A percentile compares a stretch with the other conserved stretches of the same genome.
Conservation (phyloP, 2,113 vertebrate species). For the Siniperca chuatsi region DNA sequence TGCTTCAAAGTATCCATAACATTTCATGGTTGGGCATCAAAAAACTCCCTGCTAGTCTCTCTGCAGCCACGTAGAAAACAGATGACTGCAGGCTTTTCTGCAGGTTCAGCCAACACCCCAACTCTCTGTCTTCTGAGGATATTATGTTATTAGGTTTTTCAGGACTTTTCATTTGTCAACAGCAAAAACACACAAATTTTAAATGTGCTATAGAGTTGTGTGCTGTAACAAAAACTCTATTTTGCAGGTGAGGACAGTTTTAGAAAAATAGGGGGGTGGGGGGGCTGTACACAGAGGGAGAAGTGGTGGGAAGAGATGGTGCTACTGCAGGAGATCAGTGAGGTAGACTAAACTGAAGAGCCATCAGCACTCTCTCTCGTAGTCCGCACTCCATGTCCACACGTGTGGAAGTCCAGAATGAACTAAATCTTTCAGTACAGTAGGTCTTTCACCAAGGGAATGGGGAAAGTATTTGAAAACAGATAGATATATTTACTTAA, state of each 20-base stretch:
- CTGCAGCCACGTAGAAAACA: constrained; percentile 48
- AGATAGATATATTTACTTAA: constrained; percentile 75
- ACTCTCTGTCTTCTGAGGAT: background rate
- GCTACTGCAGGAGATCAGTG: constrained; percentile 34
- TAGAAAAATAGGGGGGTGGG: constrained; percentile 34
- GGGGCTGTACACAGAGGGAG: constrained; percentile 6
- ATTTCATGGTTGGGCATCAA: constrained; percentile 20
- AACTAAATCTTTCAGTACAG: constrained; percentile 76
- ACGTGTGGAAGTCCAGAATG: constrained; percentile 48
- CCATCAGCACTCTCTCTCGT: constrained; percentile 34
- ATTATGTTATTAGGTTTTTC: constrained; percentile 28
- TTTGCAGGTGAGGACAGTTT: constrained; percentile 45
- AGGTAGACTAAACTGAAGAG: constrained; percentile 27
- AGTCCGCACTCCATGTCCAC: constrained; percentile 27
- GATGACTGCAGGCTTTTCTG: constrained; percentile 68
- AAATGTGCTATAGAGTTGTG: constrained; percentile 42
- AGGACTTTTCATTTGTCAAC: constrained; percentile 47
- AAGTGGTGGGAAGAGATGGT: constrained; percentile 29
- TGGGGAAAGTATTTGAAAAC: constrained; percentile 49
- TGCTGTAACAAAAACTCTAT: constrained; percentile 26
- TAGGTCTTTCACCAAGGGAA: constrained; percentile 42
- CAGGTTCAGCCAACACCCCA: constrained; percentile 12
- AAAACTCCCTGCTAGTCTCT: background rate
- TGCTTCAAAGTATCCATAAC: constrained; percentile 27
- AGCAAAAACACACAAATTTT: constrained; percentile 8